Base-by-base conservation (phyloP, 2,888 invertebrate genomes). In the Leptothorax acervorum region DNA sequence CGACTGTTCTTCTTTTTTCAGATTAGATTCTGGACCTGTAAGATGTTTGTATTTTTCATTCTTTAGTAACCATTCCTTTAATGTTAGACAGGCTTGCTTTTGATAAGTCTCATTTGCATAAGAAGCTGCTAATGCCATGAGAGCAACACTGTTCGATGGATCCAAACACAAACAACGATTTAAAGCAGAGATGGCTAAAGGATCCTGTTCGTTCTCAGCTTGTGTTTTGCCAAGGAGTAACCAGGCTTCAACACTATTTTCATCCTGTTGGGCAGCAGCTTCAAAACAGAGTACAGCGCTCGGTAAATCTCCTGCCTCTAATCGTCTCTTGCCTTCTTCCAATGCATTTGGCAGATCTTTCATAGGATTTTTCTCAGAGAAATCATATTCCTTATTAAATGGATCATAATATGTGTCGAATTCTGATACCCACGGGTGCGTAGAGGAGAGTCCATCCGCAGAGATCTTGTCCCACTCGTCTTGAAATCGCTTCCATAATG, bases 151-250 rank as follows among this genome's bases (percentile, higher is more conserved):
- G 95, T 99, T 98, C 12, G 96, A 96, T 0, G 98, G 97, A 86
- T 98, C 97, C 79, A 99, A 94, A 83, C 97, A 96, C 70, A 99
- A 94, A 84, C 99, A 98, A 94, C 97, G 97, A 93, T 97, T 98
- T 48, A 99, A 95, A 0, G 99, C 99, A 66, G 98, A 97, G 92
- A 99, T 99, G 12, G 99, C 99, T 90, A 97, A 96, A 3, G 98
- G 97, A 95, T 99, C 99, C 95, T 97, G 99, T 95, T 99, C 99
- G 95, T 99, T 99, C 96, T 99, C 99, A 57, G 99, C 99, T 95
- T 99, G 99, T 48, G 99, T 98, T 75, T 97, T 97, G 12, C 99
- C 99, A 68, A 99, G 95, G 53, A 97, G 95, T 86, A 97, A 96
- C 99, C 99, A 99, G 0, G 97, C 97, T 95, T 98, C 97, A 0